phyloP scores from a whole-genome alignment of 2,797 vertebrate genomes.

The Novumbra hubbsi region DNA sequence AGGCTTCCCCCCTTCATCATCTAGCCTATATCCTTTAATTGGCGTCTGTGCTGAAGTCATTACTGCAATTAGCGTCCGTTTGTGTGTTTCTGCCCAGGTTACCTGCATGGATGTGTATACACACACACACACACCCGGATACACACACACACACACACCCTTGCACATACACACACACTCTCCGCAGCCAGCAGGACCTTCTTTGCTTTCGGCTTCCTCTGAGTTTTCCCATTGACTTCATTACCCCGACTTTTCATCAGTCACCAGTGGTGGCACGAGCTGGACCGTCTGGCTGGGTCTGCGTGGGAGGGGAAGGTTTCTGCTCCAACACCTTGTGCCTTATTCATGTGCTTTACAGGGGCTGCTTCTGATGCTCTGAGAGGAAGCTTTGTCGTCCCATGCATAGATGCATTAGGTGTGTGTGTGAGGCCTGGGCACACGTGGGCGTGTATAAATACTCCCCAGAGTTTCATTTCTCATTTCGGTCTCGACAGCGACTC shows the following conservation, averaged over 20 bases:
- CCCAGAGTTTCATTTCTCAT: not conserved
- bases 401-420: not conserved
- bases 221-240: not conserved
- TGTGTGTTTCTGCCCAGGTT: not conserved
- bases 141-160: not conserved
- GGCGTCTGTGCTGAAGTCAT: not conserved
- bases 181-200: not conserved
- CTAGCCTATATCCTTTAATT: constrained; percentile 14
- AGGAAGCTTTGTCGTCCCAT: not conserved
- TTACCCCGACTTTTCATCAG: not conserved
- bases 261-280: not conserved
- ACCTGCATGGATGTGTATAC: not conserved
- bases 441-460: not conserved
- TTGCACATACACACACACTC: not conserved
- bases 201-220: not conserved
- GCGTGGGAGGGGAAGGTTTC: not conserved
- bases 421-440: not conserved
- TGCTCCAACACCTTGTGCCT: not conserved
- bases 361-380: not conserved
- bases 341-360: not conserved
- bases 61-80: not conserved
- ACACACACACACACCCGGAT: constrained; percentile 3
- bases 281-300: not conserved
- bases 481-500: not conserved
- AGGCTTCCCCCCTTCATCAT: not conserved